Evolutionary conservation across 1,140 invertebrate genomes (phyloP), one percentile per base, ranked within the genome.

Genomic region (Spodoptera frugiperda): DNA sequence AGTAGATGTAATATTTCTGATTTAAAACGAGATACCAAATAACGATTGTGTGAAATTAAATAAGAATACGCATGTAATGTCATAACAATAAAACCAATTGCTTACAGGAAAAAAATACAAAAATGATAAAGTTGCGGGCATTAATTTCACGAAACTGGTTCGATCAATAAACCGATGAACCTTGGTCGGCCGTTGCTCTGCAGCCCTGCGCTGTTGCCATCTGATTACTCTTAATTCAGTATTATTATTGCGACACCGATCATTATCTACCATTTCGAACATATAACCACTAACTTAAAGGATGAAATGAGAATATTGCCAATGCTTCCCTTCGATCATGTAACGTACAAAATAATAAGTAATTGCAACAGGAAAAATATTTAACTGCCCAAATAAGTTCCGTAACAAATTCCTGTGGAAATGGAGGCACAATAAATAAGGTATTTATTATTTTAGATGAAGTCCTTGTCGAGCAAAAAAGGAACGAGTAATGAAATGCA

Each of bases 71-170:
- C 10, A 10, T 19, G 3, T 19, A 10, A 48, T 49, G 14, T 19
- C 19, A 48, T 33, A 15, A 53, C 76, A 78, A 73, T 77, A 61
- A 48, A 25, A 44, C 48, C 39, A 25, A 44, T 46, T n/a, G 25
- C 33, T 11, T 65, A 65, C 19, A 33, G 11, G 68, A 48, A 65
- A 67, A 67, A 67, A 75, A 12, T 70, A 67, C 54, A 21, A 17
- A 5, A 55, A 61, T 25, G 25, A 25, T 15, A 82, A 78, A 65
- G 15, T 15, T 19, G 59, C 70, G 73, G 15, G 70, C 73, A 77
- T 82, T 76, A 81, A 80, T 82, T 81, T 83, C 46, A 77, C 78
- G 74, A 84, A 86, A 86, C 84, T 78, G 78, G 84, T 87, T 86
- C 67, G 78, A 65, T 59, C 65, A 75, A 74, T 72, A 75, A 77